Evolutionary conservation across 2,888 invertebrate species (phyloP).

Genomic region (Eurytoma californica): DNA sequence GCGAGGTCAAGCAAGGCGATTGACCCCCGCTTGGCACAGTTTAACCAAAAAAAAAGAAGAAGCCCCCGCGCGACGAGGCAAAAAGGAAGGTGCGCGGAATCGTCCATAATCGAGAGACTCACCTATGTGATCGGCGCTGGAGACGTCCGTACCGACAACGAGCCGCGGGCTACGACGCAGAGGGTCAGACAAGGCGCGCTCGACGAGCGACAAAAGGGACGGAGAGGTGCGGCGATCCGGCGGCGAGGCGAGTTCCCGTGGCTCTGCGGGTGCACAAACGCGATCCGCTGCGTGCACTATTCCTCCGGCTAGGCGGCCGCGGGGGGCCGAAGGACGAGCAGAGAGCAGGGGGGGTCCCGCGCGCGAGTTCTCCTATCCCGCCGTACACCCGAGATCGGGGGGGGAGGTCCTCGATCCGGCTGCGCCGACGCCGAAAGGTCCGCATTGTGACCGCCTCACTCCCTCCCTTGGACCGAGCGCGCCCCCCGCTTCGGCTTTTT

Average conservation of each 20-base stretch:
- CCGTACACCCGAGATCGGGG: not conserved
- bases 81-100: not conserved
- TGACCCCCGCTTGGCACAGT: too few relatives aligned
- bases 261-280: not conserved
- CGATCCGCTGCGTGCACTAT: slow-evolving; percentile 20
- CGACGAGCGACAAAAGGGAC: not conserved
- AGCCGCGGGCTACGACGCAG: not conserved
- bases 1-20: not conserved
- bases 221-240: not conserved
- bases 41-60: too few relatives aligned
- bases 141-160: too few relatives aligned
- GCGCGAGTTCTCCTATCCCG: slow-evolving; percentile 28
- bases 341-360: not conserved
- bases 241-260: not conserved
- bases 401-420: not conserved
- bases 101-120: not conserved
- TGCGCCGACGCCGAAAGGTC: slow-evolving; percentile 28
- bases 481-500: not conserved
- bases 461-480: not conserved
- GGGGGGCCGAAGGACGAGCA: slow-evolving; percentile 40
- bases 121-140: not conserved
- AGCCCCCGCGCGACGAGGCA: too few relatives aligned
- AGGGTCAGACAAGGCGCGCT: not conserved
- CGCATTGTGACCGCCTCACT: slow-evolving; percentile 6
- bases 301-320: slow-evolving; percentile 3